Percentiles rank a stretch among this genome's conserved stretches.
Conservation (phyloP, 2,888 invertebrate species). For the Synergus gifuensis region DNA sequence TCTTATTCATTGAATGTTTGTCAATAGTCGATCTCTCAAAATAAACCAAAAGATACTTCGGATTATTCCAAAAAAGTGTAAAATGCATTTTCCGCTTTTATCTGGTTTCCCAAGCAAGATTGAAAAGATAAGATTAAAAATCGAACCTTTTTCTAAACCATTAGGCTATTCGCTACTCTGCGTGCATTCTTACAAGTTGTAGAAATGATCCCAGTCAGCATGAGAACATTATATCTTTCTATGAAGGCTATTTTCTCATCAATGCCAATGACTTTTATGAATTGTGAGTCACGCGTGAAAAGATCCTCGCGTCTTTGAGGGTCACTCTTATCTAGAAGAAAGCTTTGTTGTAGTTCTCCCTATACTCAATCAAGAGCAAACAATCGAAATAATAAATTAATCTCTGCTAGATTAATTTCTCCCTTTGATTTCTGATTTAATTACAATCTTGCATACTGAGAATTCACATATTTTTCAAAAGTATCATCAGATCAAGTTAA, state of each 20-base stretch:
- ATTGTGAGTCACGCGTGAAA: slow-evolving; percentile 74
- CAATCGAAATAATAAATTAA: slow-evolving; percentile 22
- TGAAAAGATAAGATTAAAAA: too few relatives aligned
- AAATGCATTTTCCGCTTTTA: too few relatives aligned
- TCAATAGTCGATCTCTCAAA: not conserved
- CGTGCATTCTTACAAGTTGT: slow-evolving; percentile 39
- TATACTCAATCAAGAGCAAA: slow-evolving; percentile 15
- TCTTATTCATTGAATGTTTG: not conserved
- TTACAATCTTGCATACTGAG: not conserved
- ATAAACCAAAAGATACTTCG: not conserved
- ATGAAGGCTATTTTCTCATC: slow-evolving; percentile 73
- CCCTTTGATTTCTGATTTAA: not conserved
- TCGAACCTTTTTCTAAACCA: not conserved
- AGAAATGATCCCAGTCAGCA: slow-evolving; percentile 49
- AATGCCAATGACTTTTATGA: slow-evolving; percentile 74
- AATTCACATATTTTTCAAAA: too few relatives aligned
- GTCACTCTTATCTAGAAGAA: slow-evolving; percentile 15
- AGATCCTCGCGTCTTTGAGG: slow-evolving; percentile 53
- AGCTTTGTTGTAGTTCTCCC: slow-evolving; percentile 2
- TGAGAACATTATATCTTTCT: slow-evolving; percentile 65
- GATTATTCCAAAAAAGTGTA: not conserved
- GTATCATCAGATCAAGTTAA: too few relatives aligned
- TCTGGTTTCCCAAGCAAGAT: not conserved
- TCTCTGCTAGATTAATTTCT: not conserved
- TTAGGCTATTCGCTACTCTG: not conserved